These are phyloP conservation scores for Syngnathus floridae DNA, from an alignment of 2,113 vertebrate genomes.

Conservation along the genomic window DNA sequence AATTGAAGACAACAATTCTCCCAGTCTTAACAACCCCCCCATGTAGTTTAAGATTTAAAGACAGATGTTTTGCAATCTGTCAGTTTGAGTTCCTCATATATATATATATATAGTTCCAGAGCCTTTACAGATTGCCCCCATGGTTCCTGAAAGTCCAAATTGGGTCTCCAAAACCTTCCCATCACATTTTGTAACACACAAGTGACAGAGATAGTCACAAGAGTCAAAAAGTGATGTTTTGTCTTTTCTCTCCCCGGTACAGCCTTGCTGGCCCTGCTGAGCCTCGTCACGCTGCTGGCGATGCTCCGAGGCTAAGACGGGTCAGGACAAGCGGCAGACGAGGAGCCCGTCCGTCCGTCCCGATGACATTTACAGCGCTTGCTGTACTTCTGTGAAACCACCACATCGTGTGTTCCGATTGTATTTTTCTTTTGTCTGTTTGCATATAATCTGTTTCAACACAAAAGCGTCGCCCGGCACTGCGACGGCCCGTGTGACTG, in stretches of 20 bases:
- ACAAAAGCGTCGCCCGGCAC: neutral
- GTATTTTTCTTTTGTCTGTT: neutral
- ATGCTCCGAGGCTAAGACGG: slow-evolving; percentile 6
- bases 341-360: neutral
- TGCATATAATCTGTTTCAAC: neutral
- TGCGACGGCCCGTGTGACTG: neutral
- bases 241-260: neutral
- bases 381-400: neutral
- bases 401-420: neutral
- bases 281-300: slow-evolving; percentile 4
- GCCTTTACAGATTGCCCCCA: no score
- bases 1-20: no score
- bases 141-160: no score
- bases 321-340: neutral
- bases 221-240: neutral
- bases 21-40: no score
- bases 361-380: neutral
- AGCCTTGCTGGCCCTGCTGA: slow-evolving; percentile 35
- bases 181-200: neutral
- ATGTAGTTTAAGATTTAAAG: no score
- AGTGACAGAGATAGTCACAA: no score
- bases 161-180: no score
- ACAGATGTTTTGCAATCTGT: no score
- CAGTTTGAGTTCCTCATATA: no score
- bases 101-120: no score